Evolutionary conservation across 1,140 invertebrate species (phyloP), one percentile per base, ranked within the genome.

Genomic region (Drosophila sp.): DNA sequence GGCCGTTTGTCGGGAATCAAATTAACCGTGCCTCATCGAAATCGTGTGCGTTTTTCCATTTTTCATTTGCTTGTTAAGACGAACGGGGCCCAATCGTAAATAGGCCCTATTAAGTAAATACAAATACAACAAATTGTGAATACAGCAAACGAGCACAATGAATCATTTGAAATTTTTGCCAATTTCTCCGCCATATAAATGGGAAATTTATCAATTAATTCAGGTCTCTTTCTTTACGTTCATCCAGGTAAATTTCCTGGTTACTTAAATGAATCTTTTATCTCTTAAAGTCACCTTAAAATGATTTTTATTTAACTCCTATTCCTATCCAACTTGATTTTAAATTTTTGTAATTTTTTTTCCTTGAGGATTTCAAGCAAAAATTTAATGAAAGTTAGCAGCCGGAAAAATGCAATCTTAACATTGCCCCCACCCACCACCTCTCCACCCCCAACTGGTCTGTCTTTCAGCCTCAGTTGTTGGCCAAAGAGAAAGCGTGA

Each of bases 361-460:
- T 58, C 8, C 56, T 17, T 17, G 17, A 17, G 17, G 17, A 33
- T 47, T 70, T 64, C 65, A 61, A 63, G 33, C 44, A 23, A 17
- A 68, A 70, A 69, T 77, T 83, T 80, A 87, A 89, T 80, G 72
- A 77, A 84, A 77, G 60, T 72, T 68, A 80, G 84, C 79, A 87
- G 83, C 68, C 82, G 79, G 83, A 87, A 86, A 87, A 82, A 63
- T 85, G 81, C 74, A 86, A 78, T 86, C 83, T 86, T 70, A 76
- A 69, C 65, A 69, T 58, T 38, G 23, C 62, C 40, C 30, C 30
- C 2, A 2, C 30, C 30, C 4, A 38, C 35, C 35, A 8, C 35
- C 8, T 11, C 35, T 38, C 8, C 35, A 17, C 17, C 17, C 17
- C 17, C 17, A 17, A 17, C 0, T 17, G 17, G 17, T 17, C 0